Base-by-base conservation (phyloP, 2,888 invertebrate genomes). In the Acrobeloides nanus region DNA sequence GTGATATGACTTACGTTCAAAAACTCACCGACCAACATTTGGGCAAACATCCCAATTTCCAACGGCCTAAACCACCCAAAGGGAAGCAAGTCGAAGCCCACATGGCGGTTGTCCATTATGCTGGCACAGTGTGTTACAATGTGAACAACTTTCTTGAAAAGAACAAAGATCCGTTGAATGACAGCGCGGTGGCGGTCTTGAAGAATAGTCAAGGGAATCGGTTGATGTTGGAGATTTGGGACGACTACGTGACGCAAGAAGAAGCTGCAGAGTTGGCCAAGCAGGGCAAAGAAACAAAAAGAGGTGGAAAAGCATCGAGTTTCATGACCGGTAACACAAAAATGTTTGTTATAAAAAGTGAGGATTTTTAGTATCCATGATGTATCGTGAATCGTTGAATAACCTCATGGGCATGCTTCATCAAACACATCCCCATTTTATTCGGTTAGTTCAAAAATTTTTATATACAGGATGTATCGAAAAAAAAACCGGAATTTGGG, bases 1-100 rank as follows among this genome's bases (percentile, higher is more conserved):
- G 90, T 72, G 97, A 97, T 79, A 85, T 83, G 80, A 92, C 95
- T 78, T 97, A 95, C 81, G 86, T 88, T 79, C 92, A 95, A 79
- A 97, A 97, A 81, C 82, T 97, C 83, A 89, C 87, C 82, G 87
- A 87, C 82, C 93, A 95, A 82, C 95, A 97, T 80, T 85, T 97
- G 41, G 71, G 71, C 46, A 97, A 97, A 81, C 90, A 90, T 75
- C 84, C 89, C 75, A 89, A 89, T 81, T 92, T 84, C 85, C 81
- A 86, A 81, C 93, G 93, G 81, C 90, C 93, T 57, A 90, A 87
- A 78, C 71, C 70, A 46, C 67, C 69, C 38, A 74, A 74, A 59
- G 66, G 69, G 31, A 69, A 73, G 47, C 87, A 89, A 80, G 85
- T 84, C 78, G 86, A 90, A 68, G 92, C 90, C 72, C 93, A 97